These are phyloP conservation scores for Pantelozetes paolii DNA, from an alignment of 2,888 invertebrate species.

Conservation along the genomic window DNA sequence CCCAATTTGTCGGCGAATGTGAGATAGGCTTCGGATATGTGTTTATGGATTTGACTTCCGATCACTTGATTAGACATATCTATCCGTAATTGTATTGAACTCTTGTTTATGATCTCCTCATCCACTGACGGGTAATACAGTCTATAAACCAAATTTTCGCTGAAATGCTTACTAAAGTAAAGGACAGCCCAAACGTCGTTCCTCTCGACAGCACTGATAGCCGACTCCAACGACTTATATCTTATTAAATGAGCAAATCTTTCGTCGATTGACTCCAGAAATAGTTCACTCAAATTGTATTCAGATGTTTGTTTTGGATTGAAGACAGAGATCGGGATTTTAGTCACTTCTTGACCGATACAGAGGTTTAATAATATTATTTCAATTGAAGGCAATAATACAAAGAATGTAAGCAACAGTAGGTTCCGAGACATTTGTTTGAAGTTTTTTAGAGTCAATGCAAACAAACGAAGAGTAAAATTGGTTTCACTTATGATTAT, in stretches of 20 bases:
- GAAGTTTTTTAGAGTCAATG: constrained; percentile 36
- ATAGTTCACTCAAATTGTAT: constrained; percentile 23
- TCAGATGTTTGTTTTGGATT: constrained; percentile 11
- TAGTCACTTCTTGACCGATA: constrained; percentile 24
- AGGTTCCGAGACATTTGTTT: constrained; percentile 31
- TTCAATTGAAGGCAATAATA: constrained; percentile 38
- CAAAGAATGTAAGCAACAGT: constrained; percentile 20
- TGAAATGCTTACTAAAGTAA: constrained; percentile 21
- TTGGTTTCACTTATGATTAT: background rate
- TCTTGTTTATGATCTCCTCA: constrained; percentile 3
- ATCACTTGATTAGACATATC: constrained; percentile 40
- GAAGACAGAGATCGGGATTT: constrained; percentile 32
- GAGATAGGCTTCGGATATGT: background rate
- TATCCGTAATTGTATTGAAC: constrained; percentile 25
- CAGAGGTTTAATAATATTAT: constrained; percentile 26
- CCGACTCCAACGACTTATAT: background rate
- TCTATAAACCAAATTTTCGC: constrained; percentile 2
- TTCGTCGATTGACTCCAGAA: constrained; percentile 27
- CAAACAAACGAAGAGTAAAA: background rate
- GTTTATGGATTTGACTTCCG: constrained; percentile 28
- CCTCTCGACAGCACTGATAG: constrained; percentile 17
- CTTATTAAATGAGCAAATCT: background rate
- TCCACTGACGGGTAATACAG: background rate
- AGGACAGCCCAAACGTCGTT: constrained; percentile 31
- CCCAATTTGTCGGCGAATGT: constrained; percentile 18